Conservation (phyloP, 2,113 vertebrate species). For the Cavia aperea region DNA sequence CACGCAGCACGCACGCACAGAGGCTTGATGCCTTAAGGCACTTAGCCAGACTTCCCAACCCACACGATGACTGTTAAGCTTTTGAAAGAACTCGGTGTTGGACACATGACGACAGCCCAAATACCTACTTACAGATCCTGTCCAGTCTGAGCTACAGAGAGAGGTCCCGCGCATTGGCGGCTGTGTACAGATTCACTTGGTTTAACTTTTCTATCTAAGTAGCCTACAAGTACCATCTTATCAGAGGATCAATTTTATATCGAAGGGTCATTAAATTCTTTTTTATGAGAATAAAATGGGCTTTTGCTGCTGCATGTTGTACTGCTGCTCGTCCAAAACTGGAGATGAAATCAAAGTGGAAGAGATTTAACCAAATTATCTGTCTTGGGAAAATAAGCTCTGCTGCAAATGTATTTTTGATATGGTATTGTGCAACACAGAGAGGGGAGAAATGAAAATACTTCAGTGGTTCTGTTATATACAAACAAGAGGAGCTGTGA, state of each 20-base stretch:
- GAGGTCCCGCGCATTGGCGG: not conserved
- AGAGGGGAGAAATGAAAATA: constrained; percentile 55
- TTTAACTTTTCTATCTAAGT: constrained; percentile 50
- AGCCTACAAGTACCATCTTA: constrained; percentile 45
- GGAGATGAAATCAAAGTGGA: constrained; percentile 68
- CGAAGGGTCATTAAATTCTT: constrained; percentile 69
- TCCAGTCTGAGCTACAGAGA: not conserved
- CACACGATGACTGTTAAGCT: not conserved
- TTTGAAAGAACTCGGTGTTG: not conserved
- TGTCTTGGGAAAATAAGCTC: constrained; percentile 64
- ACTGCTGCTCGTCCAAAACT: constrained; percentile 65
- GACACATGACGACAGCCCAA: no score
- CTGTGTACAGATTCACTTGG: constrained; percentile 32
- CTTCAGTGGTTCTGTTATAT: constrained; percentile 43
- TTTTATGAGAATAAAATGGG: constrained; percentile 76
- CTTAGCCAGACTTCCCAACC: not conserved
- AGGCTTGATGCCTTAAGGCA: not conserved
- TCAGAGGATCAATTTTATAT: constrained; percentile 74
- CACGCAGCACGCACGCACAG: not conserved
- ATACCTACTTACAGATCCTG: not conserved
- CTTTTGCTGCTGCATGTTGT: constrained; percentile 61
- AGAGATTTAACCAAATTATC: constrained; percentile 75
- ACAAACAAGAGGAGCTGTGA: constrained; percentile 9
- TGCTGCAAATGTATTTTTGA: constrained; percentile 70
- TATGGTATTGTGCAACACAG: constrained; percentile 55